Base-by-base conservation (phyloP, 1,140 invertebrate genomes). In the Oryzaephilus surinamensis region DNA sequence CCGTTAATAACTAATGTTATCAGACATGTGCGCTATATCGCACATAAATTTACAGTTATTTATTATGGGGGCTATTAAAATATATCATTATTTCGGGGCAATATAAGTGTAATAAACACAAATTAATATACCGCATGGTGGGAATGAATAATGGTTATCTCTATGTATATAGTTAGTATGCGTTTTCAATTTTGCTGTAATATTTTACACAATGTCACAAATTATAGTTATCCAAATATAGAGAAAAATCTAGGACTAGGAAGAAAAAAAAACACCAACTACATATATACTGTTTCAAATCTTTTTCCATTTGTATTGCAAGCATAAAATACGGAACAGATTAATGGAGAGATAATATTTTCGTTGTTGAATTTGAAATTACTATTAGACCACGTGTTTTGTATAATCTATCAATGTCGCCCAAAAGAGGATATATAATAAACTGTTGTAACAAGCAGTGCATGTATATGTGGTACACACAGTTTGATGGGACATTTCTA, bases 321-420 rank as follows among this genome's bases (percentile, higher is more conserved):
- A 11, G 11, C 2, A 24, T 24, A n/a, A 6, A n/a, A 24, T 24
- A 38, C 34, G 14, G 15, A 18, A 4, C 17, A 29, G 31, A 7
- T 20, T 31, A 20, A 40, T 37, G 11, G 12, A 27, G 14, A n/a
- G 24, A 20, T 17, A 36, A 21, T 21, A 12, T 27, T 36, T 31
- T 26, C 17, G 24, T 32, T 34, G 33, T 37, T 18, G 43, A 28
- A 40, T 33, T 35, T 31, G 35, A 20, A 32, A 33, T 40, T 38
- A 33, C 30, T 43, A 40, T 39, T 30, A 29, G 38, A 39, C 36
- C 47, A 47, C 24, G 40, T 41, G n/a, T n/a, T n/a, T n/a, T n/a
- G n/a, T n/a, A n/a, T 38, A 47, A 50, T 50, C 44, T 46, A 50
- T 50, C 48, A 48, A 23, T 47, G 45, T 45, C 48, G 38, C 23